Conservation (phyloP, 2,888 invertebrate species). For the Lochmaea crataegi region DNA sequence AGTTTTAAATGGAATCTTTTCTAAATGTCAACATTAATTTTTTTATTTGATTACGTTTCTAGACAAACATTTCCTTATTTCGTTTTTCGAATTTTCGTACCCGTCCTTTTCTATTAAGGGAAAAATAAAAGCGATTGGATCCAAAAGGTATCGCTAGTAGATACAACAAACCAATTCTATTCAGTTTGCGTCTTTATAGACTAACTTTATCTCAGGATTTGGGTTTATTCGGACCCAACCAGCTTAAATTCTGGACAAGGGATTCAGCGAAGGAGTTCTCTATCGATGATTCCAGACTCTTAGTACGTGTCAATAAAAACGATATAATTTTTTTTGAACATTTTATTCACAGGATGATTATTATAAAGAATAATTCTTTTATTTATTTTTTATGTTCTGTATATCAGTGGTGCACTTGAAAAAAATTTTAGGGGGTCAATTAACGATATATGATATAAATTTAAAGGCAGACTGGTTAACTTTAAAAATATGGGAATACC, state of each 20-base stretch:
- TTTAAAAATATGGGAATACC: too few relatives aligned
- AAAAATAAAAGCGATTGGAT: constrained; percentile 14
- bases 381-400: too few relatives aligned
- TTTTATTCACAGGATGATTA: background rate
- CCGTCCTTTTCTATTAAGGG: background rate
- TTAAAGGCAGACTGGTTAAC: too few relatives aligned
- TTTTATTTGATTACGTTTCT: too few relatives aligned
- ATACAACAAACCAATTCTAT: constrained; percentile 16
- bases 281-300: constrained; percentile 1
- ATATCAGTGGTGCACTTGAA: too few relatives aligned
- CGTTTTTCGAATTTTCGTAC: background rate
- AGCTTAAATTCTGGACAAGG: background rate
- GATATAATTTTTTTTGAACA: background rate
- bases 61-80: background rate
- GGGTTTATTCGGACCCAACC: background rate
- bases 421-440: too few relatives aligned
- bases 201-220: constrained; percentile 7
- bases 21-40: too few relatives aligned
- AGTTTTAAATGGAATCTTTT: too few relatives aligned
- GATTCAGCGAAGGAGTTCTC: background rate
- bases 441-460: too few relatives aligned
- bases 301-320: constrained; percentile 6
- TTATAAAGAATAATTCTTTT: background rate
- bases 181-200: constrained; percentile 19
- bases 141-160: background rate